Evolutionary conservation across 35 echinoderm and acorn worm species (phyloP).

Genomic region (Ophioderma brevispina): DNA sequence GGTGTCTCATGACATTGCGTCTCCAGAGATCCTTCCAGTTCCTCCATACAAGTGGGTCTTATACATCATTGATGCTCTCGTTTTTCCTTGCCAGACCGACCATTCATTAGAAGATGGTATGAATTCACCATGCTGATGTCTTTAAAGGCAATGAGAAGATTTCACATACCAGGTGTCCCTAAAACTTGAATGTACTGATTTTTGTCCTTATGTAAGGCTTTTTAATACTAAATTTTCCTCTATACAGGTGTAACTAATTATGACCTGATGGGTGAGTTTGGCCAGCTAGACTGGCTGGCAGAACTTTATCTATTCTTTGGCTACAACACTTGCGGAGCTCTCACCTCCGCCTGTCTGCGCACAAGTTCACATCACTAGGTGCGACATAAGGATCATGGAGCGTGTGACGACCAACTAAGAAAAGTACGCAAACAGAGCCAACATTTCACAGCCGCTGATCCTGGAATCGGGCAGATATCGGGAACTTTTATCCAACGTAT

Average conservation of each 20-base stretch:
- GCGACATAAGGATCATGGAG: slow-evolving; percentile 70
- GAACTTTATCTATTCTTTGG: slow-evolving; percentile 84
- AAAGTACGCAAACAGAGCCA: slow-evolving; percentile 57
- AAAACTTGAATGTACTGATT: too few species aligned
- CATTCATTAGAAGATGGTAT: too few species aligned
- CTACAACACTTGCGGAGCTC: slow-evolving; percentile 85
- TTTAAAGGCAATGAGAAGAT: too few species aligned
- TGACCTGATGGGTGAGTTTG: slow-evolving; percentile 96
- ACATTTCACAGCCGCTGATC: slow-evolving; percentile 30
- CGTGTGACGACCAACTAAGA: slow-evolving; percentile 67
- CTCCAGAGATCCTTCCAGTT: too few species aligned
- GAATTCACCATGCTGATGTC: background rate
- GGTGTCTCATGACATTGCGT: too few species aligned
- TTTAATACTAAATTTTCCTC: background rate
- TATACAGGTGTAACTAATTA: slow-evolving; percentile 92
- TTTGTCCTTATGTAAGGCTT: too few species aligned
- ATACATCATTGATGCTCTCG: too few species aligned
- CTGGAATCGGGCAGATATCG: background rate
- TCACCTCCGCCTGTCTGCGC: slow-evolving; percentile 83
- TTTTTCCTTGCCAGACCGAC: too few species aligned
- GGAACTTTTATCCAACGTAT: too few species aligned
- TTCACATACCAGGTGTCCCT: too few species aligned
- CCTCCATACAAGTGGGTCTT: too few species aligned
- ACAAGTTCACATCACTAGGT: slow-evolving; percentile 90
- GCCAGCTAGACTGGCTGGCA: slow-evolving; percentile 75